phyloP scores from a whole-genome alignment of 1,140 invertebrate species.

The Leucophenga varia region DNA sequence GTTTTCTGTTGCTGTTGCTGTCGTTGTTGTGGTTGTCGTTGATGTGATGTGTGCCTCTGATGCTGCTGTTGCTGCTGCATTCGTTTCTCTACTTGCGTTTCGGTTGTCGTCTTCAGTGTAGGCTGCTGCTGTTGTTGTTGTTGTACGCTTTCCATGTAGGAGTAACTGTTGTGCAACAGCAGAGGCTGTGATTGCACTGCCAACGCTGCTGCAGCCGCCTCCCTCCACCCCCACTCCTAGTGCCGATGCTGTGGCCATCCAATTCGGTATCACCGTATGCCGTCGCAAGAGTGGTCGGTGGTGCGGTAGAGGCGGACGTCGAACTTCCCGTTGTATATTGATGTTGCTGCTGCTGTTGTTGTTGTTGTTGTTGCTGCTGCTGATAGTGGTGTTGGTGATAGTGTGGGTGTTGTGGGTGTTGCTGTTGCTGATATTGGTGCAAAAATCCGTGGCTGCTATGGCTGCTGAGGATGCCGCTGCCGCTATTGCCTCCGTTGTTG shows the following conservation, averaged over 20 bases:
- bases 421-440: background rate
- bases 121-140: slow-evolving; percentile 2
- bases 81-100: slow-evolving; percentile 31
- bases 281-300: slow-evolving; percentile 12
- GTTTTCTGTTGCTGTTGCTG: slow-evolving; percentile 4
- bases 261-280: slow-evolving; percentile 26
- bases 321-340: background rate
- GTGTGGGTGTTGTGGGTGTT: background rate
- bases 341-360: background rate
- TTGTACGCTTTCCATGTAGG: background rate
- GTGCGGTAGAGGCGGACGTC: slow-evolving; percentile 16
- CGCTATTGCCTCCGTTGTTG: slow-evolving; percentile 27
- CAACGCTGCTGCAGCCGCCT: slow-evolving; percentile 8
- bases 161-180: no score
- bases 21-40: background rate
- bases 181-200: no score
- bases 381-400: background rate
- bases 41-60: no score
- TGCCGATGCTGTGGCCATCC: slow-evolving; percentile 48
- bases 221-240: slow-evolving; percentile 55
- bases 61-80: slow-evolving; percentile 55
- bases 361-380: background rate
- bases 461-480: background rate
- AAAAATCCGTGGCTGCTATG: background rate
- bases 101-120: slow-evolving; percentile 30